Evolutionary conservation across 1,140 invertebrate genomes (phyloP).

Genomic region (Diprion similis): DNA sequence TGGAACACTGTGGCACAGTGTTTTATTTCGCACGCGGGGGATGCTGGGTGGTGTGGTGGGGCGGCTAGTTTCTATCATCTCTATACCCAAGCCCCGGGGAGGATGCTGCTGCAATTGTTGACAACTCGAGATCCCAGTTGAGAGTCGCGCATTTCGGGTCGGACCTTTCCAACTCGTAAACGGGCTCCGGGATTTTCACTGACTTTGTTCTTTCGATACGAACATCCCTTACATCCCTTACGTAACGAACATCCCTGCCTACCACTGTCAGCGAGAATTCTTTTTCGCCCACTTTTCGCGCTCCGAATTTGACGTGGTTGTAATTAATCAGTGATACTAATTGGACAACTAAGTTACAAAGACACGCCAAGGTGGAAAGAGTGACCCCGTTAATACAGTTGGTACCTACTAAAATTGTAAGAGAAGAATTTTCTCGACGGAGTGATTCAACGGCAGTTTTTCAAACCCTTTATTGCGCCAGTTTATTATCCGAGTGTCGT

Average conservation of each 20-base stretch:
- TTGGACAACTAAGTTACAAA: no score
- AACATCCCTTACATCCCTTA: background rate
- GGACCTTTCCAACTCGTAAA: slow-evolving; percentile 37
- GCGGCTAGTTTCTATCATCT: slow-evolving; percentile 46
- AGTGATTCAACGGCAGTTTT: no score
- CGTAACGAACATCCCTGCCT: no score
- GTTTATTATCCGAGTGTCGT: no score
- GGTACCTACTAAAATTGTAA: no score
- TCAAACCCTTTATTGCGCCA: no score
- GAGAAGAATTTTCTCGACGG: no score
- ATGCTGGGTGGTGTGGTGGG: slow-evolving; percentile 36
- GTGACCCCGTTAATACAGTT: no score
- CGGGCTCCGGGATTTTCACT: no score
- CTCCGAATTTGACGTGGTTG: background rate
- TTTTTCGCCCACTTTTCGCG: background rate
- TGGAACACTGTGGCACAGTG: slow-evolving; percentile 59
- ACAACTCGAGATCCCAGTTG: slow-evolving; percentile 36
- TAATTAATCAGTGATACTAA: no score
- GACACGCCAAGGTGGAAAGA: no score
- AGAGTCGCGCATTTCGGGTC: slow-evolving; percentile 47
- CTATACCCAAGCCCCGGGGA: slow-evolving; percentile 36
- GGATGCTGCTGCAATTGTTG: slow-evolving; percentile 53
- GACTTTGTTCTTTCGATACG: no score
- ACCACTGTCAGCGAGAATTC: slow-evolving; percentile 3
- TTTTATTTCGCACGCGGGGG: slow-evolving; percentile 51